Evolutionary conservation across 2,888 invertebrate genomes (phyloP), one percentile per base, ranked within the genome.

Genomic region (Zele albiditarsus): DNA sequence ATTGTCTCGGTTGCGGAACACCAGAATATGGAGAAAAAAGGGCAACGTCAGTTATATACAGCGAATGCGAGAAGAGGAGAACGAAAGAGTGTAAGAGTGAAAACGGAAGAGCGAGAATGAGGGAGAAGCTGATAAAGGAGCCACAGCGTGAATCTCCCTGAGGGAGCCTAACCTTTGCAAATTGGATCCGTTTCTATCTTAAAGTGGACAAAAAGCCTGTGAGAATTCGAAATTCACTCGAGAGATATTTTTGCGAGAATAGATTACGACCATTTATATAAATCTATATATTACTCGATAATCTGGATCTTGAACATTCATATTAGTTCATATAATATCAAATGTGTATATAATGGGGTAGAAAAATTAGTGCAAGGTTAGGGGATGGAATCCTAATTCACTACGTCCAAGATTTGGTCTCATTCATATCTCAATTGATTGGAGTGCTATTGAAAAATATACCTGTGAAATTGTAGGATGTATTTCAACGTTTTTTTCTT

Each of bases 181-280:
- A 80, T 78, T 78, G 78, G 79, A 78, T 80, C 77, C 77, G 71
- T 77, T 79, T 77, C 74, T 74, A 75, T 62, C 69, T 73, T 60
- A 74, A 74, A 77, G 77, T 78, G 77, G 78, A 79, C 76, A 78
- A 76, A 79, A 78, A 78, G 77, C 74, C 76, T 12, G 31, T 58
- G 75, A 75, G 63, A 75, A 75, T 78, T 78, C 78, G 74, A 78
- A 78, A 78, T 78, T 78, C 79, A 75, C 73, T 75, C 49, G 78
- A 77, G 74, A 75, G 49, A 76, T 76, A 72, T 74, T 74, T 27
- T 70, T 42, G 57, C 60, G 71, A 62, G 62, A 66, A 73, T 71
- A 73, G 66, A 38, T 75, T 31, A 49, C 66, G 49, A 20, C 62
- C 58, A n/a, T 66, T 60, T 46, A 57, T 23, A 67, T 49, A 53